Conservation (phyloP, 2,797 vertebrate species). For the Valencia hispanica region DNA sequence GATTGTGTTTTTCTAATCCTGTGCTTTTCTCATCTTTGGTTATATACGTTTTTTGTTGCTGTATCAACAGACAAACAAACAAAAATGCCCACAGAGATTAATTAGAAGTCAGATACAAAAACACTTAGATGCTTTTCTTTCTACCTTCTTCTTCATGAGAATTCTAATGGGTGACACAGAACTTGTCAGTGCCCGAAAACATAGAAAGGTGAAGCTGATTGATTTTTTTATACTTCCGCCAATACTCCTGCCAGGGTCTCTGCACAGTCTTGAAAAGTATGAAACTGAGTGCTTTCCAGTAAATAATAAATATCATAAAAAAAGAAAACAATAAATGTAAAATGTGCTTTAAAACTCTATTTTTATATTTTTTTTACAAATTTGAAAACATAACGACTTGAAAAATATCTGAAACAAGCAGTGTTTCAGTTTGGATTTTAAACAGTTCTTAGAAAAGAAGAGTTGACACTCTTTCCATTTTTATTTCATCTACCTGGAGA, state of each 20-base stretch:
- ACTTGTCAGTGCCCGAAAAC: conserved; percentile 26
- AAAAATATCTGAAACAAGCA: not conserved
- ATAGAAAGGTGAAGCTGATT: conserved; percentile 39
- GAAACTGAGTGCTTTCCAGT: not conserved
- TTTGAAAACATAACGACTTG: not conserved
- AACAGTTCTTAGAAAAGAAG: not conserved
- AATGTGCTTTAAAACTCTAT: not conserved
- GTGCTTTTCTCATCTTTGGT: conserved; percentile 46
- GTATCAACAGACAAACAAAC: conserved; percentile 41
- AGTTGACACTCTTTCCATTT: not conserved
- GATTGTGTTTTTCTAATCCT: conserved; percentile 35
- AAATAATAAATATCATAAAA: not conserved
- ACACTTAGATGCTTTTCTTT: conserved; percentile 48
- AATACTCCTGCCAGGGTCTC: not conserved
- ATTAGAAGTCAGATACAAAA: conserved; percentile 62
- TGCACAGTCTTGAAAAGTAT: not conserved
- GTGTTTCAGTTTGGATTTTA: not conserved
- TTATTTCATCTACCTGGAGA: not conserved
- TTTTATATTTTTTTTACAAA: not conserved
- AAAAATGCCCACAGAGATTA: conserved; percentile 44
- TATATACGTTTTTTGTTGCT: conserved; percentile 28
- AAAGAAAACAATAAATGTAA: not conserved
- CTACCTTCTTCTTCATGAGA: conserved; percentile 25
- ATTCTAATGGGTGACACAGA: conserved; percentile 18
- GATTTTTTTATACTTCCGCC: conserved; percentile 31